phyloP scores from a whole-genome alignment of 2,113 vertebrate genomes.

The Zosterops lateralis region DNA sequence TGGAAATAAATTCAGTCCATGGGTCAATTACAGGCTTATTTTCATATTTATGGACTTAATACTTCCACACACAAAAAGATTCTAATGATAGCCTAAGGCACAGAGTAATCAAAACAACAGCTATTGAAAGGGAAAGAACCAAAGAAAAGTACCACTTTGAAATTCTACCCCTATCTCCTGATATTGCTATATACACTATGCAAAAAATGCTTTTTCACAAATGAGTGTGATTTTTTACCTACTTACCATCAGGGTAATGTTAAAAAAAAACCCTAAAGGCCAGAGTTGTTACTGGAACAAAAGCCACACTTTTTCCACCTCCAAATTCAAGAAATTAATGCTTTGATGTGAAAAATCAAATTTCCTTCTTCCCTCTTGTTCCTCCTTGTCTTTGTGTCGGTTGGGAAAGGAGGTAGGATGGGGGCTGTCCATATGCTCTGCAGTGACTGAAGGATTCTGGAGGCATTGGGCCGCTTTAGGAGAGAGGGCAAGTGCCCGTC shows the following conservation, averaged over 20 bases:
- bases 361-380: background rate
- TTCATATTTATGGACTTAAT: slow-evolving; percentile 75
- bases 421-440: background rate
- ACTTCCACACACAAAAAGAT: slow-evolving; percentile 71
- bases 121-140: slow-evolving; percentile 37
- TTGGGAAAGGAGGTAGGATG: background rate
- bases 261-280: slow-evolving; percentile 28
- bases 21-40: slow-evolving; percentile 75
- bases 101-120: slow-evolving; percentile 69
- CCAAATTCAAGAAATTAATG: background rate
- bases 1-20: slow-evolving; percentile 73
- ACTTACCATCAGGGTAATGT: background rate
- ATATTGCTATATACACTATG: slow-evolving; percentile 26
- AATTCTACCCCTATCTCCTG: slow-evolving; percentile 36
- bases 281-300: background rate
- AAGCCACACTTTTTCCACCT: background rate
- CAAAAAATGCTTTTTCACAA: slow-evolving; percentile 51
- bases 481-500: background rate
- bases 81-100: slow-evolving; percentile 71
- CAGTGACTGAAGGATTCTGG: background rate
- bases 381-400: background rate
- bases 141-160: slow-evolving; percentile 31
- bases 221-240: slow-evolving; percentile 62
- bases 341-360: background rate
- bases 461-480: background rate